phyloP scores from a whole-genome alignment of 2,113 vertebrate genomes.

The Heptranchias perlo region DNA sequence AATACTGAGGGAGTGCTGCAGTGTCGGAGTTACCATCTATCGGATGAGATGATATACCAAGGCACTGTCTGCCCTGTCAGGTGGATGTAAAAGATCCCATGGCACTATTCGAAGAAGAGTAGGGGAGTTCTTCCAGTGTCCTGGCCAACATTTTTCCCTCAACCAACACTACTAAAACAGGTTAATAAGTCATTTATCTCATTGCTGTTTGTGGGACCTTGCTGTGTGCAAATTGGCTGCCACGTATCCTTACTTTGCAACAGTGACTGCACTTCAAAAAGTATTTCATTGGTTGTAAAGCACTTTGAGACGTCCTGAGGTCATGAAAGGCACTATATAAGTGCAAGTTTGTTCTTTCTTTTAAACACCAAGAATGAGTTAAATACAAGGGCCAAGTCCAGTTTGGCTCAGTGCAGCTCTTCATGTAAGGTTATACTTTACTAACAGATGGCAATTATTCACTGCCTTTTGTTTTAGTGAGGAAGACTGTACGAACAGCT shows the following conservation, averaged over 20 bases:
- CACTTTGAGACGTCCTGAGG: no score
- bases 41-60: not conserved
- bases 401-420: not conserved
- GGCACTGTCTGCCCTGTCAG: not conserved
- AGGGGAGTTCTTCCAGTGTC: not conserved
- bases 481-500: not conserved
- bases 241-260: no score
- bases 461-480: not conserved
- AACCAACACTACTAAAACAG: not conserved
- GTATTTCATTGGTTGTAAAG: no score
- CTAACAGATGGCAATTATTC: not conserved
- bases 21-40: not conserved
- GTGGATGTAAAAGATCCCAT: not conserved
- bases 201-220: no score
- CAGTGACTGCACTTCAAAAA: no score
- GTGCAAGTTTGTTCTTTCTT: no score
- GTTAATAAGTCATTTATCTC: no score
- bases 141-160: not conserved
- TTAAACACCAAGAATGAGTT: not conserved
- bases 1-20: no score
- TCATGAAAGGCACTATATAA: no score
- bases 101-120: not conserved
- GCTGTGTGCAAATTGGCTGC: no score
- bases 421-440: not conserved
- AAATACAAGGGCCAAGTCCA: not conserved